Evolutionary conservation across 2,797 vertebrate genomes (phyloP).

Genomic region (Chaetodon trifasciatus): DNA sequence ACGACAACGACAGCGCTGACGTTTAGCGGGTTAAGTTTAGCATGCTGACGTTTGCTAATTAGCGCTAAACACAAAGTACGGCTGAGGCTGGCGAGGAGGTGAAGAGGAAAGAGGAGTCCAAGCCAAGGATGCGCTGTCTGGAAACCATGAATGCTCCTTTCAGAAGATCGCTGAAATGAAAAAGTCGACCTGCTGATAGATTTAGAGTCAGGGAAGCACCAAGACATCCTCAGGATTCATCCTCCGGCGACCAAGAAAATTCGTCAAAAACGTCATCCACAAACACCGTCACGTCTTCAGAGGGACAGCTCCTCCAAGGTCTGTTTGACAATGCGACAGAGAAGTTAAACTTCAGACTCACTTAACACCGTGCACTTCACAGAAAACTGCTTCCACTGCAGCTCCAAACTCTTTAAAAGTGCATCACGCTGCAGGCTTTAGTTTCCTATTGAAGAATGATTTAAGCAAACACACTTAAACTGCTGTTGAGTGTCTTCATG

Average conservation of each 20-base stretch:
- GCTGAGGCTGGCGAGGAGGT: neutral
- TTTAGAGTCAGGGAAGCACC: neutral
- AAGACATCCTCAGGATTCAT: neutral
- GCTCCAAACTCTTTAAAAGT: constrained; percentile 26
- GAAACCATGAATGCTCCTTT: neutral
- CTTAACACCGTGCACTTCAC: neutral
- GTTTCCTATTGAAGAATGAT: constrained; percentile 22
- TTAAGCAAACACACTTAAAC: constrained; percentile 35
- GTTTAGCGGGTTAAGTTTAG: neutral
- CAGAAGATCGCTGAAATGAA: neutral
- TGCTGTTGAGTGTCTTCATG: constrained; percentile 48
- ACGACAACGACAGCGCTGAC: neutral
- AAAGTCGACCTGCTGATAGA: neutral
- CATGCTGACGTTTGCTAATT: neutral
- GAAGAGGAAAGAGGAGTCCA: neutral
- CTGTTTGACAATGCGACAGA: neutral
- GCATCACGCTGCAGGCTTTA: constrained; percentile 11
- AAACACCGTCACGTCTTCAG: neutral
- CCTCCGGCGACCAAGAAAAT: neutral
- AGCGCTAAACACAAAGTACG: neutral
- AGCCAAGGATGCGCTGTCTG: neutral
- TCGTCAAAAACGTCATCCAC: neutral
- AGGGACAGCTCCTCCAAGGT: neutral
- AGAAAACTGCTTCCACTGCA: constrained; percentile 14
- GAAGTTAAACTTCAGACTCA: constrained; percentile 29